Conservation (phyloP, 2,797 vertebrate genomes). For the Hyperoplus lanceolatus region DNA sequence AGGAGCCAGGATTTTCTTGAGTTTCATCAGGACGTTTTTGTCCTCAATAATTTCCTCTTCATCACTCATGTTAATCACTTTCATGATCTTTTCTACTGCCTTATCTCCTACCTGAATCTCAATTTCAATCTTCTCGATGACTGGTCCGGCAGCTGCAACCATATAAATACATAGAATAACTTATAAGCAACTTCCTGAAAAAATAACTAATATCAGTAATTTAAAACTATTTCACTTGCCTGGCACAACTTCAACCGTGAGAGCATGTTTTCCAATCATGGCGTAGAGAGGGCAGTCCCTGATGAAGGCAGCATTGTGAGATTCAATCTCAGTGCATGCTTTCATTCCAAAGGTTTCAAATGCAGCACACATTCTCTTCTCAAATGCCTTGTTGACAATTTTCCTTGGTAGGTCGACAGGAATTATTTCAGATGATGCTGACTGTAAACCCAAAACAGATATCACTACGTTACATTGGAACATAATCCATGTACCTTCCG, state of each 20-base stretch:
- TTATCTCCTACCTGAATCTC: slow-evolving; percentile 86
- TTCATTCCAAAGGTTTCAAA: slow-evolving; percentile 79
- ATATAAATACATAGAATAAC: slow-evolving; percentile 40
- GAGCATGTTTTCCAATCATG: slow-evolving; percentile 81
- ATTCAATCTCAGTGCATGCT: slow-evolving; percentile 80
- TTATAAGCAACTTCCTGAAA: neutral
- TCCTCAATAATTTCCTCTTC: slow-evolving; percentile 74
- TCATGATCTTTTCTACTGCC: slow-evolving; percentile 86
- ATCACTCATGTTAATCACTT: slow-evolving; percentile 68
- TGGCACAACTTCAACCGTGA: slow-evolving; percentile 74
- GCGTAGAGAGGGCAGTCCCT: slow-evolving; percentile 76
- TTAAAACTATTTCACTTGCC: slow-evolving; percentile 72
- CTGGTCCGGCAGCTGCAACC: slow-evolving; percentile 76
- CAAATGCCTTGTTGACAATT: slow-evolving; percentile 25
- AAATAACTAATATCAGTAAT: neutral
- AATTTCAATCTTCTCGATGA: slow-evolving; percentile 86
- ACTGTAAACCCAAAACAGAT: slow-evolving; percentile 77
- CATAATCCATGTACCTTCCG: neutral
- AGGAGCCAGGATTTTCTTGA: slow-evolving; percentile 85
- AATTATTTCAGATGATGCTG: slow-evolving; percentile 76
- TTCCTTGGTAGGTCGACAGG: slow-evolving; percentile 47
- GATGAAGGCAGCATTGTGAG: slow-evolving; percentile 80
- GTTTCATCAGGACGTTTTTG: slow-evolving; percentile 82
- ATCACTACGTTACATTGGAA: neutral
- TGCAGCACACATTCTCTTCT: slow-evolving; percentile 76